A percentile compares a stretch with the other conserved stretches of the same genome.
Evolutionary conservation across 2,113 vertebrate species (phyloP).

Genomic region (Megaceryle maxima): DNA sequence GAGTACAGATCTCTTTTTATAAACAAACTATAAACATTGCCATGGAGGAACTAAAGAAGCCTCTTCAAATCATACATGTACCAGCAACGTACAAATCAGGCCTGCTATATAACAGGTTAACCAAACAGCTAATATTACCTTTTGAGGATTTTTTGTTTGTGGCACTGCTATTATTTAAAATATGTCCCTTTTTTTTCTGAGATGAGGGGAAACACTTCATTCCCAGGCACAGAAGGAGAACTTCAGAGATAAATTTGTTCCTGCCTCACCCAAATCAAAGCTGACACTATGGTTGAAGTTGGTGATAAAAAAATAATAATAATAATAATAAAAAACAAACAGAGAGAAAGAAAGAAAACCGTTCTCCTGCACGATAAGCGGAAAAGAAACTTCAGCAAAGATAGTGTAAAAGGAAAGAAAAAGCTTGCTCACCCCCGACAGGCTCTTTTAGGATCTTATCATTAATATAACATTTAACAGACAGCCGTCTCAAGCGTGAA

Average conservation of each 20-base stretch:
- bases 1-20: not conserved
- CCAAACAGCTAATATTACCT: not conserved
- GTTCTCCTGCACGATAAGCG: not conserved
- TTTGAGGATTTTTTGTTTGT: not conserved
- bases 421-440: not conserved
- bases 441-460: constrained; percentile 39
- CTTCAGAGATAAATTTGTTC: constrained; percentile 47
- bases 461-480: constrained; percentile 39
- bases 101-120: not conserved
- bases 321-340: not conserved
- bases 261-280: constrained; percentile 56
- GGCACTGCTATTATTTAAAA: not conserved
- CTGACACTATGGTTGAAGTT: constrained; percentile 32
- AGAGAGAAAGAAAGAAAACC: not conserved
- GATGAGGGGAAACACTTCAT: constrained; percentile 11
- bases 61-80: not conserved
- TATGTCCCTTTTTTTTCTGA: not conserved
- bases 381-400: constrained; percentile 57
- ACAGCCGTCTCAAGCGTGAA: not conserved
- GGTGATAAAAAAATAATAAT: not conserved
- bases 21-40: not conserved
- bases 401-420: constrained; percentile 21
- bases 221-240: constrained; percentile 38
- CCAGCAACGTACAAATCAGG: not conserved
- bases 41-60: not conserved